These are phyloP conservation scores for Dusona sp. DNA, from an alignment of 2,888 invertebrate species.

Conservation along the genomic window DNA sequence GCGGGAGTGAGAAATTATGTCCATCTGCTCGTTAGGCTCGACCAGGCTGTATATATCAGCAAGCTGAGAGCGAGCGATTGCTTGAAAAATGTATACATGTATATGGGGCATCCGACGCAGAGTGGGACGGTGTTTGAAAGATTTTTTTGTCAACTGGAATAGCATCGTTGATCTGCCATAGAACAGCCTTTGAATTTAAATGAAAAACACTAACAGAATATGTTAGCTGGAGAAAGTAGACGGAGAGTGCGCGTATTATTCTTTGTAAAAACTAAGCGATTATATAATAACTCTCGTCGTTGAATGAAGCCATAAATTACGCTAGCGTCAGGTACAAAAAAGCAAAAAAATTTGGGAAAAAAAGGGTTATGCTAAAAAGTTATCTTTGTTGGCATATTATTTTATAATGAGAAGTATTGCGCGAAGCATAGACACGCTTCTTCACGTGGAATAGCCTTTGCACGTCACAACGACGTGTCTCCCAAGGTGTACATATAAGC, in stretches of 20 bases:
- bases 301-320: neutral
- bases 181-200: neutral
- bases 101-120: conserved; percentile 5
- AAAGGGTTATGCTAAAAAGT: too few species aligned
- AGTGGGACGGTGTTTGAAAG: neutral
- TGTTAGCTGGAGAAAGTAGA: neutral
- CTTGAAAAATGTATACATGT: neutral
- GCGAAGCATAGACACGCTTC: neutral
- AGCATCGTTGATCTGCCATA: neutral
- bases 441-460: neutral
- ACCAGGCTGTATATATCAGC: neutral
- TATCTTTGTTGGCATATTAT: neutral
- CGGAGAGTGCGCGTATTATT: neutral
- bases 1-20: conserved; percentile 52
- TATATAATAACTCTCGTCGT: neutral
- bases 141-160: neutral
- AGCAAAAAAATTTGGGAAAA: neutral
- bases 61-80: neutral
- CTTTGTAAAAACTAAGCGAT: neutral
- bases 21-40: conserved; percentile 46
- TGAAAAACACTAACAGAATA: neutral
- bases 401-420: neutral
- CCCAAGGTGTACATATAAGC: neutral
- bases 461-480: conserved; percentile 14
- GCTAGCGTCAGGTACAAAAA: neutral